These are phyloP conservation scores for Mesorhabditis sp. DNA, from an alignment of 2,888 invertebrate species.

Conservation along the genomic window DNA sequence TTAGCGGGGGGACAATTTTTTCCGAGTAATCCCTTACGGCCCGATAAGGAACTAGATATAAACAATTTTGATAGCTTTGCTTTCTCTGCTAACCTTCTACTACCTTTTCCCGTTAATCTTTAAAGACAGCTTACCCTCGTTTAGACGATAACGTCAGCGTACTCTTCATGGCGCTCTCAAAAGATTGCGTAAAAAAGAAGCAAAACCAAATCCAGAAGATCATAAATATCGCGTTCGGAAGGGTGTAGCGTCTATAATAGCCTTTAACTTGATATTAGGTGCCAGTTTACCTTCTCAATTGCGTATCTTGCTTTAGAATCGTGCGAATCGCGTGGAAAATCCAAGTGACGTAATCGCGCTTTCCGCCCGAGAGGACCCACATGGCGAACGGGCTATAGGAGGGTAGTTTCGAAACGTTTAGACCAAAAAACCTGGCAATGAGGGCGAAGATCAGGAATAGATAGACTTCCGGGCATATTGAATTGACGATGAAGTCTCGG, in stretches of 20 bases:
- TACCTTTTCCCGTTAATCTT: too few relatives aligned
- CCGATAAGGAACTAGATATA: too few relatives aligned
- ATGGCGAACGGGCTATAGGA: not conserved
- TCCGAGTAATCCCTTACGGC: too few relatives aligned
- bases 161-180: conserved; percentile 4
- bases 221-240: not conserved
- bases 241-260: not conserved
- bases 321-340: not conserved
- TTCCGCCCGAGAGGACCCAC: not conserved
- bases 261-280: not conserved
- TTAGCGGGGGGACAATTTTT: too few relatives aligned
- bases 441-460: not conserved
- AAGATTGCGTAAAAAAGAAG: not conserved
- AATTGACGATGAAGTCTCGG: conserved; percentile 1
- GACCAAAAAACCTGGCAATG: not conserved
- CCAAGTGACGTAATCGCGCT: not conserved
- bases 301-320: not conserved
- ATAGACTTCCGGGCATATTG: not conserved
- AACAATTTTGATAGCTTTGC: too few relatives aligned
- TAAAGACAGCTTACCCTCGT: not conserved
- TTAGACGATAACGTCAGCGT: conserved; percentile 1
- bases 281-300: not conserved
- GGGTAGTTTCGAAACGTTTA: not conserved
- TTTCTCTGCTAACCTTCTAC: too few relatives aligned
- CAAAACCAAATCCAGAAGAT: conserved; percentile 4